A percentile compares a stretch with the other conserved stretches of the same genome.
Conservation (phyloP, 2,797 vertebrate genomes). For the Alauda arvensis region DNA sequence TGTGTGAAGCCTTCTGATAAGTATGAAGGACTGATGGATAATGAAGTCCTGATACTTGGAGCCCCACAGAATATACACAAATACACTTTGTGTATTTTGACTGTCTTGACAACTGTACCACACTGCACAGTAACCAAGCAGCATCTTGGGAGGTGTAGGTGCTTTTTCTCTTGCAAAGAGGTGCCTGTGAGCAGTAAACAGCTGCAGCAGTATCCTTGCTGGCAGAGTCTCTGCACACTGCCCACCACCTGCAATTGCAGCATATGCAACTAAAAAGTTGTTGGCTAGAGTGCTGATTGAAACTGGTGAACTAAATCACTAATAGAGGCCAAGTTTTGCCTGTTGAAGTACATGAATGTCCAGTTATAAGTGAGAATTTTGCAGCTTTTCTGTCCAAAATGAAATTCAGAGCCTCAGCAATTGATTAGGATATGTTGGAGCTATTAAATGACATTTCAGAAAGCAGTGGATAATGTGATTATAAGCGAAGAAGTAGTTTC, state of each 20-base stretch:
- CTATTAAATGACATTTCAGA: not conserved
- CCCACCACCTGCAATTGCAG: not conserved
- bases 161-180: not conserved
- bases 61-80: too few relatives aligned
- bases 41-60: too few relatives aligned
- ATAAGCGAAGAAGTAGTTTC: not conserved
- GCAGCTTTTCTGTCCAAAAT: not conserved
- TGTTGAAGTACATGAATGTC: not conserved
- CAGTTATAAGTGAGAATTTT: not conserved
- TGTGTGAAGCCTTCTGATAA: too few relatives aligned
- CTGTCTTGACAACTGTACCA: too few relatives aligned
- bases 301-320: not conserved
- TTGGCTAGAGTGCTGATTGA: not conserved
- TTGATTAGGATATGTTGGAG: not conserved
- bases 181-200: rapidly evolving
- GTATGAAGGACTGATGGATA: too few relatives aligned
- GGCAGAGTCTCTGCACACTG: not conserved
- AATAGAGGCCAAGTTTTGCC: not conserved
- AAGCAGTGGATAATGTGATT: not conserved
- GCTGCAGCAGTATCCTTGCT: not conserved
- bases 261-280: not conserved
- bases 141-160: rapidly evolving
- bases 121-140: not conserved
- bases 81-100: too few relatives aligned
- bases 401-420: not conserved